Evolutionary conservation across 2,888 invertebrate species (phyloP), one percentile per base, ranked within the genome.

Genomic region (Creontiades dilutus): DNA sequence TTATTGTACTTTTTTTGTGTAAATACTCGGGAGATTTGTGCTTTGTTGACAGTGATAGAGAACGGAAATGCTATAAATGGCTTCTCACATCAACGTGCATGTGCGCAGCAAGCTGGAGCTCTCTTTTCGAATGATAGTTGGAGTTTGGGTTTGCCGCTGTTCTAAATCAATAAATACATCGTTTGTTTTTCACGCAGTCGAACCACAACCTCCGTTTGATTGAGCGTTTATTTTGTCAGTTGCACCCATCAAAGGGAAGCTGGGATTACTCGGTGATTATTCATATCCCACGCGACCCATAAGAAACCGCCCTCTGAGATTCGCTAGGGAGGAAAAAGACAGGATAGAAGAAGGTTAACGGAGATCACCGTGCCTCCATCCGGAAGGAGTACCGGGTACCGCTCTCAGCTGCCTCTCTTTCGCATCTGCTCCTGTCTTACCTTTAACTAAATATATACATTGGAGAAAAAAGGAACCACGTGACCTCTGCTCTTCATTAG

Each of bases 401-500:
- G 76, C 27, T 23, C 19, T 55, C 68, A 57, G 37, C 68, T 85
- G 57, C 37, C 75, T 68, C 82, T 82, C 52, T 9, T 47, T 27
- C 47, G 14, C 46, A 85, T 57, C 55, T 57, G 85, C 85, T 23
- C 52, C 82, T 27, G n/a, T 55, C 28, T 28, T 57, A 85, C 85
- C 57, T 85, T 85, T 61, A 61, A 57, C 85, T 85, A 85, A 61
- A 85, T 85, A 61, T 85, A 85, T 57, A 85, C 61, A 85, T 61
- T 13, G 52, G 82, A 46, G 23, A 19, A 86, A 86, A 75, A 27
- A 55, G 85, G 86, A 75, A 86, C 86, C 86, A 86, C 86, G 86
- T 86, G 86, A 86, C 88, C 88, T 81, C 88, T 88, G 78, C 80
- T 88, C 80, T 88, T 88, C 88, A 88, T 88, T 88, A 88, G 88